These are phyloP conservation scores for Ageneiosus marmoratus DNA, from an alignment of 2,113 vertebrate species.

Conservation along the genomic window DNA sequence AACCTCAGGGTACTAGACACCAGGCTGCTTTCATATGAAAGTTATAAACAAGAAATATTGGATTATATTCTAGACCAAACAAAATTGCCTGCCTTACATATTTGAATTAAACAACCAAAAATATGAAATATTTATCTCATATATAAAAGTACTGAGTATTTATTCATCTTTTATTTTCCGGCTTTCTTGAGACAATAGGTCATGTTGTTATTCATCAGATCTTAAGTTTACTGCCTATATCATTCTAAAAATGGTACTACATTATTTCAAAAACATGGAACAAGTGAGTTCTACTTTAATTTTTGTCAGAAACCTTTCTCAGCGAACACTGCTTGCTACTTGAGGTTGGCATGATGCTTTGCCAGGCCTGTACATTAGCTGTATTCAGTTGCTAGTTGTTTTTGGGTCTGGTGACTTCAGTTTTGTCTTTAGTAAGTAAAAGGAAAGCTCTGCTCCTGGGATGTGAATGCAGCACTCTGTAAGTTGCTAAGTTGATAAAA, in stretches of 20 bases:
- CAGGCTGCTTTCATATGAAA: background rate
- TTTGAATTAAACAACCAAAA: background rate
- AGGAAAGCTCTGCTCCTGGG: no score
- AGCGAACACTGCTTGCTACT: no score
- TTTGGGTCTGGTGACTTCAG: no score
- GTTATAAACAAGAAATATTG: background rate
- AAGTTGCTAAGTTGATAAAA: background rate
- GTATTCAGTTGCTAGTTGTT: no score
- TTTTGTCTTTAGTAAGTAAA: no score
- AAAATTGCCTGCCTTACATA: background rate
- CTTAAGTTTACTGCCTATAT: background rate
- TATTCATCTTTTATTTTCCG: background rate
- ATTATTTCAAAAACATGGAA: background rate
- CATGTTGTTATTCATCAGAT: background rate
- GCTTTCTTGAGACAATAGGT: background rate
- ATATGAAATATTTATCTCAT: background rate
- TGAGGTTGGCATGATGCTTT: no score
- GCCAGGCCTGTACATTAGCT: no score
- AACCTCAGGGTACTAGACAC: background rate
- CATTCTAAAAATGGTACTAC: background rate
- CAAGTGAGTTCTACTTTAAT: background rate
- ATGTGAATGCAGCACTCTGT: no score
- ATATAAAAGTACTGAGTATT: background rate
- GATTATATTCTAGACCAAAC: background rate
- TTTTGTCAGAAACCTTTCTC: background rate